Base-by-base conservation (phyloP, 2,113 vertebrate genomes). In the Amphilophus citrinellus region DNA sequence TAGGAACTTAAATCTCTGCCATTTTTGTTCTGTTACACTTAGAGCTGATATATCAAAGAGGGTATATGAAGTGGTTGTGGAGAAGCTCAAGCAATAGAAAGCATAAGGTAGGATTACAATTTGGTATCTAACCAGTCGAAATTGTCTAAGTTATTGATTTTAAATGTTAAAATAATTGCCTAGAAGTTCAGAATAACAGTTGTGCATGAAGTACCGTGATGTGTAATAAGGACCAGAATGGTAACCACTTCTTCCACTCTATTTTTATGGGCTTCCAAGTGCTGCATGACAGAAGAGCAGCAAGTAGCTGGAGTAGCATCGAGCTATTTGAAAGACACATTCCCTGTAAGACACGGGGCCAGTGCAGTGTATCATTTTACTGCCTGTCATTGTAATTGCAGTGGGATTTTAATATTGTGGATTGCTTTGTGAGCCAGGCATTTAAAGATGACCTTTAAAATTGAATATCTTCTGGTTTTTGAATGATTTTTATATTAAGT, bases 211-310 rank as follows among this genome's bases (percentile, higher is more conserved):
- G 53, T 73, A 30, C 53, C 32, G 17, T 35, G 7, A 73, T 56
- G 47, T 56, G 66, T 32, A 27, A 15, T 32, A 24, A 53, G 44
- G 66, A 73, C 44, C 24, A 73, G 44, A 73, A 62, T 63, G 22
- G 20, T 22, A 37, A 59, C 60, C 58, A 24, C 62, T 80, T 59
- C 77, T 53, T 80, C 32, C 24, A 10, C 56, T 84, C 61, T 68
- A 30, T 79, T 79, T 50, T 37, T 47, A 30, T 44, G 80, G 61
- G 24, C 57, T 22, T 84, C 50, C 2, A 76, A 65, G 71, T 62
- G 65, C 77, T 79, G 56, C 81, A 56, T 88, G 84, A 77, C 61
- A 66, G 76, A 68, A 68, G 65, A 82, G 32, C 6, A 32, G 32
- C 32, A 32, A 32, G 32, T 32, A 35, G 35, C 6, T 39, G 37